Evolutionary conservation across 1,140 invertebrate species (phyloP).

Genomic region (Scaptomyza hsui): DNA sequence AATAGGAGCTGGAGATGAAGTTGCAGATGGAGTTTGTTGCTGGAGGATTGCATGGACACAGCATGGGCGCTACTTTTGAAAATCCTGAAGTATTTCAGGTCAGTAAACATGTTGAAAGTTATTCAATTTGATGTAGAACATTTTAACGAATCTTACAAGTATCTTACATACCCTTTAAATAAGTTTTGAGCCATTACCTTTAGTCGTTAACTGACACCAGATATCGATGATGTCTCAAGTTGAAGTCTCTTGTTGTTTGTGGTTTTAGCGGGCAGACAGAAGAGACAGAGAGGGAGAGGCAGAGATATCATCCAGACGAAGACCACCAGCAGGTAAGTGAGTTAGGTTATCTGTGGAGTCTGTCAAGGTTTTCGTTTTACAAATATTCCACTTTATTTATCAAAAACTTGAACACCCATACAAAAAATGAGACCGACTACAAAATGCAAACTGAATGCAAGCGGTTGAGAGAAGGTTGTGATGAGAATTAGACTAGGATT

Average conservation of each 20-base stretch:
- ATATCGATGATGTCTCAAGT: constrained; percentile 3
- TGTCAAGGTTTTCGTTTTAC: constrained; percentile 30
- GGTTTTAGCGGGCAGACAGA: constrained; percentile 10
- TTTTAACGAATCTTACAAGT: background rate
- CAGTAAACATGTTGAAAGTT: no score
- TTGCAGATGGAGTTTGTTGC: background rate
- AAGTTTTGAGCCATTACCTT: background rate
- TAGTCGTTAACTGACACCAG: constrained; percentile 5
- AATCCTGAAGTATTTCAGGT: background rate
- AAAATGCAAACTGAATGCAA: constrained; percentile 41
- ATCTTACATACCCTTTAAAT: background rate
- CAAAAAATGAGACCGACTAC: constrained; percentile 62
- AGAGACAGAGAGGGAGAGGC: no score
- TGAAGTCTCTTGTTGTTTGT: constrained; percentile 20
- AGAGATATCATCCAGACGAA: background rate
- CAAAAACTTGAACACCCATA: constrained; percentile 64
- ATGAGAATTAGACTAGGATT: constrained; percentile 59
- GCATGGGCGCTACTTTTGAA: constrained; percentile 11
- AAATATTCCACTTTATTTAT: constrained; percentile 77
- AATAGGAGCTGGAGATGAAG: constrained; percentile 3
- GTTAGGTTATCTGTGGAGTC: background rate
- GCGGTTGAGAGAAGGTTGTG: constrained; percentile 32
- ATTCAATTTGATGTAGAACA: no score
- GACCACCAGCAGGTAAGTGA: constrained; percentile 25
- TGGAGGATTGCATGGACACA: constrained; percentile 4